Percentiles rank a stretch among this genome's conserved stretches.
Conservation (phyloP, 1,140 invertebrate genomes). For the Anoplolepis gracilipes region DNA sequence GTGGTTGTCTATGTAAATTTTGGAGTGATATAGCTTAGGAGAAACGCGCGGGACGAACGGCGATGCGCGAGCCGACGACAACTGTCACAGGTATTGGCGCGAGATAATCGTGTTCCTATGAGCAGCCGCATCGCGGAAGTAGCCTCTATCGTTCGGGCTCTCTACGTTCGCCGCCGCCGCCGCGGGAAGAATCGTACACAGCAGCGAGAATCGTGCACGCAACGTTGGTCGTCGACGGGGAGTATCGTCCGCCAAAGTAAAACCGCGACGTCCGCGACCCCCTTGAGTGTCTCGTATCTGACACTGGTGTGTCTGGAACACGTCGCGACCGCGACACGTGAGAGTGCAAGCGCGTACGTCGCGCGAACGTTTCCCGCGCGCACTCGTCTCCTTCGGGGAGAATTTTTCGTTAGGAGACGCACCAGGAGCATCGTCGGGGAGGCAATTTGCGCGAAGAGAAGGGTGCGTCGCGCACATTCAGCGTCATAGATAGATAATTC, state of each 20-base stretch:
- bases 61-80: constrained; percentile 67
- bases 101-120: constrained; percentile 58
- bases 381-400: constrained; percentile 13
- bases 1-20: constrained; percentile 83
- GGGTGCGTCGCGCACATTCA: not conserved
- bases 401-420: constrained; percentile 15
- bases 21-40: constrained; percentile 77
- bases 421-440: not conserved
- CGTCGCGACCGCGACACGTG: constrained; percentile 53
- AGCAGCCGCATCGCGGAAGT: constrained; percentile 22
- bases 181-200: constrained; percentile 54
- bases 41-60: constrained; percentile 62
- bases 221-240: not conserved
- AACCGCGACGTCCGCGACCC: not conserved
- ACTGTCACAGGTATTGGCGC: constrained; percentile 33
- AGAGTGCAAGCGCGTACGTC: constrained; percentile 38
- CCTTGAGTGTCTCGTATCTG: not conserved
- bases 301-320: not conserved
- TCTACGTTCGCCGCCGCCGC: constrained; percentile 38
- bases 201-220: constrained; percentile 44
- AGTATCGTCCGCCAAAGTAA: not conserved
- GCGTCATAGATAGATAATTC: not conserved
- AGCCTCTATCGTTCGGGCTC: constrained; percentile 3
- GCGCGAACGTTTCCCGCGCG: constrained; percentile 76
- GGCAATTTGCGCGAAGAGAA: not conserved